These are phyloP conservation scores for Ganaspis brasiliensis DNA, from an alignment of 2,888 invertebrate genomes.

Conservation along the genomic window DNA sequence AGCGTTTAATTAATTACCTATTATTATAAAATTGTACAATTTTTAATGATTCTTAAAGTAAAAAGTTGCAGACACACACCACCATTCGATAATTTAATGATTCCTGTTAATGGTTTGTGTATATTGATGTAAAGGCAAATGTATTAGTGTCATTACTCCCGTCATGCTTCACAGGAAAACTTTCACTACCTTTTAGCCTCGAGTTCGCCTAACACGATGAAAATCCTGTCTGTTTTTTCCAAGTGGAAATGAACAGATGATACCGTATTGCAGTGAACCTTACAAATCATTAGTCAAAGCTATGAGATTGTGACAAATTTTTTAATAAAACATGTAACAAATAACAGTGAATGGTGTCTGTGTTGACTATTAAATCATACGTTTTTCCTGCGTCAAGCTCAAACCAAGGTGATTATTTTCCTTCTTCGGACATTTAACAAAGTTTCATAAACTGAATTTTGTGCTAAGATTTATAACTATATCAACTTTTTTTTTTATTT, in stretches of 20 bases:
- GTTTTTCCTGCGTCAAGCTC: not conserved
- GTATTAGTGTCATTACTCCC: constrained; percentile 76
- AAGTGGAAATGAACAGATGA: constrained; percentile 61
- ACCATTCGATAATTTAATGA: not conserved
- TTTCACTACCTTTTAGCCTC: constrained; percentile 77
- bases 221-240: constrained; percentile 64
- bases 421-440: not conserved
- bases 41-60: too few relatives aligned
- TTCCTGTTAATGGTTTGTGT: not conserved
- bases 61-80: not conserved
- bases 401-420: not conserved
- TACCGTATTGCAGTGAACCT: constrained; percentile 27
- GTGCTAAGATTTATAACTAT: not conserved
- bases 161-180: constrained; percentile 76
- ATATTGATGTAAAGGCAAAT: constrained; percentile 34
- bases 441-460: not conserved
- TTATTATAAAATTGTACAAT: too few relatives aligned
- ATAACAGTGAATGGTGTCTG: constrained; percentile 14
- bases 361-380: not conserved
- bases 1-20: too few relatives aligned
- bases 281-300: constrained; percentile 17
- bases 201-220: constrained; percentile 68
- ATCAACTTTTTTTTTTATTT: too few relatives aligned
- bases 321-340: not conserved
- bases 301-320: constrained; percentile 13